phyloP scores from a whole-genome alignment of 1,140 invertebrate species.

The Scaptomyza graminum region DNA sequence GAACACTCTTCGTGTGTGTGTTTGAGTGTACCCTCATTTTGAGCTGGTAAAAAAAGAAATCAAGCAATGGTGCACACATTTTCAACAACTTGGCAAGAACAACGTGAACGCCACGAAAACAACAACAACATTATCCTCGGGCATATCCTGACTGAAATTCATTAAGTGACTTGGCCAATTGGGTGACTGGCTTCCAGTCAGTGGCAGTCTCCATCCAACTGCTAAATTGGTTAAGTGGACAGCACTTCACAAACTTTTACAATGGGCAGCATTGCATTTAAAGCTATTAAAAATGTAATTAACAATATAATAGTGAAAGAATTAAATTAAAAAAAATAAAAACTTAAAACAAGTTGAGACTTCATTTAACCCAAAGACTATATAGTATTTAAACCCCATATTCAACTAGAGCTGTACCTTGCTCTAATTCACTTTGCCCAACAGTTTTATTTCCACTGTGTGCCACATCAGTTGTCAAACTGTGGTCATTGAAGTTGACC shows the following conservation, averaged over 20 bases:
- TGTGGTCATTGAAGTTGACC: conserved; percentile 12
- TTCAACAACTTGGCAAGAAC: conserved; percentile 41
- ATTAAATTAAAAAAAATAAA: too few relatives aligned
- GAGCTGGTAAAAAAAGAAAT: conserved; percentile 1
- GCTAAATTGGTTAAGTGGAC: conserved; percentile 53
- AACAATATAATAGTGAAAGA: background rate
- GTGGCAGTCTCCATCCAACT: conserved; percentile 21
- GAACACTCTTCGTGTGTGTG: background rate
- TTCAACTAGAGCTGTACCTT: background rate
- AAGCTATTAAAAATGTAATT: background rate
- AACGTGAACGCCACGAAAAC: conserved; percentile 15
- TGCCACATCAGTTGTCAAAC: conserved; percentile 14
- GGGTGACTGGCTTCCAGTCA: conserved; percentile 41
- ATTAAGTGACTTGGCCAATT: conserved; percentile 74
- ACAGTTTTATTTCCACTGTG: conserved; percentile 18
- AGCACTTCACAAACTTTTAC: conserved; percentile 21
- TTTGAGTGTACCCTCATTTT: conserved; percentile 3
- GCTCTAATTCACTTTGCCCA: background rate
- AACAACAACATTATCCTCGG: conserved; percentile 53
- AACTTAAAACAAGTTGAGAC: too few relatives aligned
- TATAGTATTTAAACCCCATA: too few relatives aligned
- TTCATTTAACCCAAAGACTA: too few relatives aligned
- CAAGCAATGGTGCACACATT: conserved; percentile 57
- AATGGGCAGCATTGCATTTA: conserved; percentile 7
- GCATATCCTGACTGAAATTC: conserved; percentile 60